Conservation (phyloP, 2,113 vertebrate species). For the Leucosticte australis region DNA sequence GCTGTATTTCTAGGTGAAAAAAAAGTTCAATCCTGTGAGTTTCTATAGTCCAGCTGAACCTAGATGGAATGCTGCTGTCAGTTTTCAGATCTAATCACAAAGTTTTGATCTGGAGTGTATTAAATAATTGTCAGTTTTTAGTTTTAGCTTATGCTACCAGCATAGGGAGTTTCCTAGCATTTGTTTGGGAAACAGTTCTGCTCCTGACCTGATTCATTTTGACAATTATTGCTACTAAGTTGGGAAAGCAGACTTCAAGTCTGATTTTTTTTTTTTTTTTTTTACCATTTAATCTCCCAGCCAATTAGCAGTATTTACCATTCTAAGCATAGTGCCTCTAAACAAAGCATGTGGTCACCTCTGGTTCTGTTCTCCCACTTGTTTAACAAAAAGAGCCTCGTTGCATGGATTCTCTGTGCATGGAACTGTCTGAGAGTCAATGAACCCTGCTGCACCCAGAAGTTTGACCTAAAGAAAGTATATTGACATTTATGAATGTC, state of each 20-base stretch:
- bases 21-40: neutral
- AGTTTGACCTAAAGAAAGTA: neutral
- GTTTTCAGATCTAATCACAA: neutral
- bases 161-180: neutral
- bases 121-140: neutral
- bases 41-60: neutral
- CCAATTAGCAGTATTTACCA: neutral
- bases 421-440: neutral
- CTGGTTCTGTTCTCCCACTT: neutral
- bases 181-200: neutral
- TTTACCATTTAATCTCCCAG: neutral
- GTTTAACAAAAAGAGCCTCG: neutral
- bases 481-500: neutral
- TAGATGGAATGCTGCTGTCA: neutral
- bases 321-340: neutral
- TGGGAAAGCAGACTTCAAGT: neutral
- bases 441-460: neutral
- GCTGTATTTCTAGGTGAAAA: neutral
- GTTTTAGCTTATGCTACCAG: neutral
- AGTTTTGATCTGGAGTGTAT: neutral
- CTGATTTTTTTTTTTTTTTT: neutral
- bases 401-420: neutral
- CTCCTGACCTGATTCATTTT: neutral
- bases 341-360: neutral
- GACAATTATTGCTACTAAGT: neutral